A percentile compares a stretch with the other conserved stretches of the same genome.
Conservation (phyloP, 2,888 invertebrate genomes). For the Ferdinandea cuprea region DNA sequence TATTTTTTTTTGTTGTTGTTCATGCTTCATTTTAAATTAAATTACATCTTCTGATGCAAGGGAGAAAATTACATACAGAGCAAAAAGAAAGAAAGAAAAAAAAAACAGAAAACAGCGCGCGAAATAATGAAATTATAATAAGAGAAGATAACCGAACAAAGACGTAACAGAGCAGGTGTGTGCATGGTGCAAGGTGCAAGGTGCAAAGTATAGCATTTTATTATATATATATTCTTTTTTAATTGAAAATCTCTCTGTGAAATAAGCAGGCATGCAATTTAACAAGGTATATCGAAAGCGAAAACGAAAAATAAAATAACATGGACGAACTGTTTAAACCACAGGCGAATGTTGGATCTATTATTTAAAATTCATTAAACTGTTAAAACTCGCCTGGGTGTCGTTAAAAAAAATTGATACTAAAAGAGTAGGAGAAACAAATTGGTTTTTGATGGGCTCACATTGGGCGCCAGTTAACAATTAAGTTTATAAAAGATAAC, state of each 20-base stretch:
- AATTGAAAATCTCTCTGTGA: conserved; percentile 58
- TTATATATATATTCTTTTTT: conserved; percentile 43
- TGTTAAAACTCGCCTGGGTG: neutral
- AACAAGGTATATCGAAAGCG: conserved; percentile 40
- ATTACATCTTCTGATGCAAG: conserved; percentile 45
- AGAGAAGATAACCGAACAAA: conserved; percentile 40
- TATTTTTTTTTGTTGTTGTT: conserved; percentile 17
- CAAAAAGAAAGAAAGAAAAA: conserved; percentile 1
- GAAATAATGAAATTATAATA: conserved; percentile 57
- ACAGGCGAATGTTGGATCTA: conserved; percentile 2
- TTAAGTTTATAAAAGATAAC: no score
- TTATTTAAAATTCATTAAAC: neutral
- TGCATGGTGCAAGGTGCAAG: conserved; percentile 69
- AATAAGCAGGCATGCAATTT: conserved; percentile 66
- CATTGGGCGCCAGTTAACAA: no score
- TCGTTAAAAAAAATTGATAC: no score
- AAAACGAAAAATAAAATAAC: conserved; percentile 1
- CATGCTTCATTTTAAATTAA: conserved; percentile 65
- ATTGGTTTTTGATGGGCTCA: no score
- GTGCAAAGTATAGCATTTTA: conserved; percentile 38
- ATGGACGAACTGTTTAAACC: conserved; percentile 16
- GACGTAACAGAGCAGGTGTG: conserved; percentile 64
- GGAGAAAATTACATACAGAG: neutral
- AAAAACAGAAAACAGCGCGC: conserved; percentile 38
- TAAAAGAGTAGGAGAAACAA: no score